Evolutionary conservation across 92 coral and sea anemone species (phyloP), one percentile per base, ranked within the genome.

Genomic region (Diadumene lineata): DNA sequence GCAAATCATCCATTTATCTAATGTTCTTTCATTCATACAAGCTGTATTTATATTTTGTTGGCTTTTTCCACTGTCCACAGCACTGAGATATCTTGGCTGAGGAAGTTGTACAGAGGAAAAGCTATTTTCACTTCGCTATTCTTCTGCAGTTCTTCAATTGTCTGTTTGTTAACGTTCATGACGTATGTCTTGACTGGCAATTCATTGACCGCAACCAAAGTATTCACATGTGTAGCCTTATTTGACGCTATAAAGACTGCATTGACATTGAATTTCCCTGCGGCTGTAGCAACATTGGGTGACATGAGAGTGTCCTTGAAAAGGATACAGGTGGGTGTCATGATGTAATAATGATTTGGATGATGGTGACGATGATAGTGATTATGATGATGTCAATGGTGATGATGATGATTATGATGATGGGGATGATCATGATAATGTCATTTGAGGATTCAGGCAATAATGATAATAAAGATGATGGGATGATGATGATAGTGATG

Each of bases 161-260:
- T 78, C 30, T 29, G 82, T 55, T 78, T 78, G 68, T 22, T 78
- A 31, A 57, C 82, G 26, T 78, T 78, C 75, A 56, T 78, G 75
- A 78, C 82, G 43, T 78, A 78, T 48, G 60, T 55, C 55, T 64
- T 78, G 18, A 78, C 82, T 16, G 75, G 73, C 30, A 56, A 78
- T 31, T 4, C 33, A 18, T 48, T 78, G 60, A 46, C 50, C 56
- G 66, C 75, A 15, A 27, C 67, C 32, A 67, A 64, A 27, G 82
- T 78, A 21, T 78, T 78, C 69, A 78, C 75, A 65, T 78, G 82
- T 31, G 82, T 78, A 17, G 72, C 82, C 4, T 43, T 78, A 56
- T 78, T 78, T 58, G 66, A 57, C 50, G 56, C 82, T 38, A 56
- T 78, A 0, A 73, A 73, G 23, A 48, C 29, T 7, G 82, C 69